phyloP scores from a whole-genome alignment of 2,113 vertebrate genomes.

The Enhydra lutris region DNA sequence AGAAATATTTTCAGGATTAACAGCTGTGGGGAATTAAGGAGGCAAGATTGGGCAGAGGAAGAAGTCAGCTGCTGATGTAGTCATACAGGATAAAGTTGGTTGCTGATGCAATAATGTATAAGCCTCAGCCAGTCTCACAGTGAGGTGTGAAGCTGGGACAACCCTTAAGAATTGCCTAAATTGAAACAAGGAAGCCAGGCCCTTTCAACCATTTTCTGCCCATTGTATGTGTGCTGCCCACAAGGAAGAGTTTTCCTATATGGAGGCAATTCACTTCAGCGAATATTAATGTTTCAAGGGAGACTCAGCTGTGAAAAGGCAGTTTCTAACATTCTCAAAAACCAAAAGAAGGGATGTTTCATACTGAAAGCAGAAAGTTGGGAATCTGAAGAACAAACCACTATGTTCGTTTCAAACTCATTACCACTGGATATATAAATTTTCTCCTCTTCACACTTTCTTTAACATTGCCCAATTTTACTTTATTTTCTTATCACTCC shows the following conservation, averaged over 20 bases:
- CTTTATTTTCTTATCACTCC: background rate
- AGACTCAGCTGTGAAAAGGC: background rate
- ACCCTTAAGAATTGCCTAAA: background rate
- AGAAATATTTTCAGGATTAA: background rate
- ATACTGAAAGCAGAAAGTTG: background rate
- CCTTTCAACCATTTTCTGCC: background rate
- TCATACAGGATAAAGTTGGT: background rate
- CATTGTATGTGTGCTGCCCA: rapidly evolving
- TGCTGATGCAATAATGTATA: background rate
- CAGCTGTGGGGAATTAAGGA: background rate
- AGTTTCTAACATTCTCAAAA: background rate
- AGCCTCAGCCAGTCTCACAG: background rate
- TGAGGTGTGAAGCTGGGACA: background rate
- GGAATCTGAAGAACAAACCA: background rate
- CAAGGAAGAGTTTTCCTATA: background rate
- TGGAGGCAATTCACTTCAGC: background rate
- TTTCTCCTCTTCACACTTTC: background rate
- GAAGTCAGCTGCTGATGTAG: background rate
- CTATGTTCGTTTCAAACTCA: background rate
- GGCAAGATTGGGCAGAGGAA: background rate
- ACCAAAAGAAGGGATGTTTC: background rate
- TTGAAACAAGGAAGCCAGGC: background rate
- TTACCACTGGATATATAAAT: background rate
- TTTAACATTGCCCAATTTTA: background rate
- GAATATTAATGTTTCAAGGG: background rate